Conservation (phyloP, 2,888 invertebrate species). For the Magallana nippona region DNA sequence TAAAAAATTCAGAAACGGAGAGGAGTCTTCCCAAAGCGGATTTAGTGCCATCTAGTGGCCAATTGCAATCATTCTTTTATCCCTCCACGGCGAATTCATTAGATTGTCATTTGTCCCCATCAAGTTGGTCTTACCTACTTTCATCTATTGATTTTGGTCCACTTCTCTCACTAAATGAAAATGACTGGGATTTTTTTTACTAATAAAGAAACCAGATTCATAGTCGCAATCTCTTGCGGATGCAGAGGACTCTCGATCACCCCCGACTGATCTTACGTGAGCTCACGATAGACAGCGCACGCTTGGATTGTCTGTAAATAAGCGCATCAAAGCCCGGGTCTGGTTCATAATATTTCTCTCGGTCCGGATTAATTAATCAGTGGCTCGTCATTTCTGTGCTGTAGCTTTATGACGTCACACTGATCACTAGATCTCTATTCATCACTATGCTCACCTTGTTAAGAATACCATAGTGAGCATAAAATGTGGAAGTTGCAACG, state of each 20-base stretch:
- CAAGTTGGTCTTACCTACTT: neutral
- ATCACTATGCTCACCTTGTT: no score
- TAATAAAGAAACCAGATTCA: neutral
- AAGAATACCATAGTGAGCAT: no score
- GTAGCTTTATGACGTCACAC: no score
- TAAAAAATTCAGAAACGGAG: neutral
- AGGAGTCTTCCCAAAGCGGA: neutral
- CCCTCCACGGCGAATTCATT: neutral
- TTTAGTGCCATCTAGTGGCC: neutral
- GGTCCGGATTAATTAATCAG: no score
- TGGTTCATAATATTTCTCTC: no score
- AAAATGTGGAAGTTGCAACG: no score
- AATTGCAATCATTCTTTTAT: neutral
- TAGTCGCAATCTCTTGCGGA: neutral
- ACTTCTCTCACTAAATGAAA: neutral
- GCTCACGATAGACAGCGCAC: no score
- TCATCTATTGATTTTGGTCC: conserved; percentile 13
- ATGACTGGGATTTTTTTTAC: neutral
- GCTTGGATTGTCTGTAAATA: no score
- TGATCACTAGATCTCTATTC: no score
- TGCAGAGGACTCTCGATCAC: neutral
- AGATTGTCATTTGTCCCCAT: neutral
- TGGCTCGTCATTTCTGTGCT: no score
- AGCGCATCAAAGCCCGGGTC: no score
- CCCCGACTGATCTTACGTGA: no score